Evolutionary conservation across 2,797 vertebrate genomes (phyloP), one percentile per base, ranked within the genome.

Genomic region (Acridotheres tristis): DNA sequence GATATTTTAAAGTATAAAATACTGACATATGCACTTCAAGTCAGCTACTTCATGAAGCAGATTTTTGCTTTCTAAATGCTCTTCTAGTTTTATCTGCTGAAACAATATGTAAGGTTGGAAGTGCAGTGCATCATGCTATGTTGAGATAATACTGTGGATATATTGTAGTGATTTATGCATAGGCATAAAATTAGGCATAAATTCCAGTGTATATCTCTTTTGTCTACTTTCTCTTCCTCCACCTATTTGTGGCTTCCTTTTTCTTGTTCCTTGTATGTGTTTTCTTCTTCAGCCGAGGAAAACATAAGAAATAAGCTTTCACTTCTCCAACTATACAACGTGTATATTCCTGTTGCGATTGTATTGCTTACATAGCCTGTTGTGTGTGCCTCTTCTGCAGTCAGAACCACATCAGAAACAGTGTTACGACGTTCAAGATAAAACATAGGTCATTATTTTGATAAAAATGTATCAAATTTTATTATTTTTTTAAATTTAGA

Each of bases 241-340:
- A 6, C 38, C 11, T 74, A 16, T 57, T 74, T 83, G 20, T 61
- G 47, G 10, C 22, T 71, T 91, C 45, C 38, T 87, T 85, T 79
- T 58, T 32, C 48, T 73, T 74, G 43, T 92, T 95, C 34, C n/a
- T 65, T 72, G 20, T 69, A 72, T 47, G 73, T 5, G 5, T 88
- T 87, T 92, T 82, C 40, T 69, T 89, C 26, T 89, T 91, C 51
- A 62, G 9, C 18, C 66, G 29, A 61, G 47, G 29, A 62, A 75
- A 66, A 22, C 16, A 40, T 77, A 40, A 55, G 50, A 47, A 18
- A 5, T 87, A 65, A 47, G 22, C n/a, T 94, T 94, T 83, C 29
- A 40, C 34, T 94, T 89, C 38, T 77, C 29, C 47, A 10, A 2
- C 20, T 21, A 5, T 36, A 18, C 11, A 9, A 4, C 30, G 25